A percentile compares a stretch with the other conserved stretches of the same genome.
Evolutionary conservation across 2,113 vertebrate genomes (phyloP).

Genomic region (Connochaetes taurinus): DNA sequence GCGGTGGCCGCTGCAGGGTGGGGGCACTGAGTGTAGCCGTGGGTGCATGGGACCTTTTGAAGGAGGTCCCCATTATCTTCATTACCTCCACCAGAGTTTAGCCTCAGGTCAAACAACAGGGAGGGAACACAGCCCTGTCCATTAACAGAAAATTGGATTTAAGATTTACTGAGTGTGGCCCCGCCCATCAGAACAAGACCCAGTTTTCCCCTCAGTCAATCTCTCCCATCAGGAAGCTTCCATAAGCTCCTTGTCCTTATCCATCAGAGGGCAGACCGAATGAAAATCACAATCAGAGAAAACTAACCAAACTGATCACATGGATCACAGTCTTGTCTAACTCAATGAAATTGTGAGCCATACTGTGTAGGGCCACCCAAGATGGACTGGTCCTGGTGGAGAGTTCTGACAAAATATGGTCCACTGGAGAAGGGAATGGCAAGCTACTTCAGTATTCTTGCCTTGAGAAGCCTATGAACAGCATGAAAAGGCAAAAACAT

Average conservation of each 20-base stretch:
- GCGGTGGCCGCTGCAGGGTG: rapidly evolving
- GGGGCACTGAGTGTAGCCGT: neutral
- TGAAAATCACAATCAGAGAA: neutral
- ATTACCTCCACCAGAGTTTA: neutral
- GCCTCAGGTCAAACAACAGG: neutral
- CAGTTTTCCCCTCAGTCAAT: neutral
- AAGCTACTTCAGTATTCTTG: neutral
- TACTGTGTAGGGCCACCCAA: neutral
- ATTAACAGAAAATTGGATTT: neutral
- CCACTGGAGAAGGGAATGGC: neutral
- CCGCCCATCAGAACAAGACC: neutral
- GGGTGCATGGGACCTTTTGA: neutral
- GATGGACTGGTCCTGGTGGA: neutral
- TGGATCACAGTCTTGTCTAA: neutral
- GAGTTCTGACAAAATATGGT: neutral
- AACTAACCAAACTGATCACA: neutral
- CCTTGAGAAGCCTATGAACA: neutral
- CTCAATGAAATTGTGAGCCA: neutral
- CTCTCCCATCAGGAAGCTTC: neutral
- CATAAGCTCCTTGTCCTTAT: neutral
- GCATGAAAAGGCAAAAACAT: neutral
- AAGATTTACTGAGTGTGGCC: neutral
- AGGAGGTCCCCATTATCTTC: neutral
- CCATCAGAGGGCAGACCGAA: neutral
- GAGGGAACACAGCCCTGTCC: neutral